Evolutionary conservation across 1,140 invertebrate species (phyloP), one percentile per base, ranked within the genome.

Genomic region (Temnothorax curvispinosus): DNA sequence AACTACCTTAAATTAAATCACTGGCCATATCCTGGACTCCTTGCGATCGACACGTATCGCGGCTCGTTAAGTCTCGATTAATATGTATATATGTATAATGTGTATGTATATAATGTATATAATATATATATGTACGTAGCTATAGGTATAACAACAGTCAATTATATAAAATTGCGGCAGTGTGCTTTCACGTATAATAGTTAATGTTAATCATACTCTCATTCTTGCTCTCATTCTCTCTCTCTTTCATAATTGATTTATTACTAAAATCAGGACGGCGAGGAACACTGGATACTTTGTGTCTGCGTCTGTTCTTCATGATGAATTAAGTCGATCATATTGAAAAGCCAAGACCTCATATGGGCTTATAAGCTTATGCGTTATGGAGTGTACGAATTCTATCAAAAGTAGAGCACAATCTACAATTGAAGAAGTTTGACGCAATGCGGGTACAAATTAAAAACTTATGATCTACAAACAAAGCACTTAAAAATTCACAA

Each of bases 91-190:
- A 71, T 71, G 52, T 65, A 72, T 72, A 85, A 77, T 77, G 85
- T 86, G 54, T 88, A 86, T 86, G 72, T 76, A 56, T 80, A 89
- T 90, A 67, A 67, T 86, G 64, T 76, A 56, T 86, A 88, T 84
- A 78, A 54, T 65, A 86, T 76, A 52, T 74, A 75, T 69, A 21
- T 21, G 15, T 56, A 71, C 56, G 47, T 88, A 87, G 69, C 78
- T 91, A 91, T 88, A 89, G 80, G 64, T 90, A 90, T 91, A 93
- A 92, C 86, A 92, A 93, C 88, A 92, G 88, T 93, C 85, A 92
- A 93, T 93, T 91, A 93, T 87, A 93, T 90, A 93, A 93, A 92
- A 92, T 90, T 92, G 89, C 90, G 93, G 93, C 93, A 94, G 93
- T 94, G 93, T 92, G 89, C 89, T 92, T 91, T 91, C 76, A 81